Conservation (phyloP, 30 jellyfish, hydroid and myxozoan genomes). For the Euphysa ruthae region DNA sequence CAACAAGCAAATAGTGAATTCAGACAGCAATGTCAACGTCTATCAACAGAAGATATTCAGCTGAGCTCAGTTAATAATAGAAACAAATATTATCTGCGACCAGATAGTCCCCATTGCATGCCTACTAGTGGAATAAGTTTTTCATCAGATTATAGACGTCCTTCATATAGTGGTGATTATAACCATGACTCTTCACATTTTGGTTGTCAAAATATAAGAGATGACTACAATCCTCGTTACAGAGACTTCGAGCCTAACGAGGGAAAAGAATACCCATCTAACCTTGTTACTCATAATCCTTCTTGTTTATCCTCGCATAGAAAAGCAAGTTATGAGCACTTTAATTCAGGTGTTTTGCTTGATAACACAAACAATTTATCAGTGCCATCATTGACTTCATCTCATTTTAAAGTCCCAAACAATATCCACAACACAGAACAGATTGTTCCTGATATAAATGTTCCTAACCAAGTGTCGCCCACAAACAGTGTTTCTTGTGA, state of each 20-base stretch:
- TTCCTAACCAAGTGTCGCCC: constrained; percentile 22
- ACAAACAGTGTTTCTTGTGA: constrained; percentile 12
- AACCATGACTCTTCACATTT: not conserved
- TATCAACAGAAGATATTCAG: constrained; percentile 25
- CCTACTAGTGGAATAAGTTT: too few species aligned
- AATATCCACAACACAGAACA: constrained; percentile 28
- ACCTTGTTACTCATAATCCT: not conserved
- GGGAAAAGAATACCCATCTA: constrained; percentile 17
- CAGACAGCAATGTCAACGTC: constrained; percentile 26
- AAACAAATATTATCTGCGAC: not conserved
- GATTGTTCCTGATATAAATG: constrained; percentile 29
- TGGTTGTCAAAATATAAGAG: not conserved
- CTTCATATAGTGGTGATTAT: not conserved
- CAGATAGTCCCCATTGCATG: not conserved
- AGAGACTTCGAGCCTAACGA: constrained; percentile 11
- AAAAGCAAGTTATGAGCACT: not conserved
- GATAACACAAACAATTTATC: not conserved
- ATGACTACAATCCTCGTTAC: not conserved
- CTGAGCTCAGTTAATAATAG: not conserved
- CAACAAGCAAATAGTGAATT: constrained; percentile 31
- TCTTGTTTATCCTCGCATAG: not conserved
- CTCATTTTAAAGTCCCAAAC: constrained; percentile 11
- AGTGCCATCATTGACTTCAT: not conserved
- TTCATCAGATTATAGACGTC: not conserved
- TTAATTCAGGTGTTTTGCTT: not conserved